Evolutionary conservation across 2,888 invertebrate genomes (phyloP).

Genomic region (Notocelia uddmanniana): DNA sequence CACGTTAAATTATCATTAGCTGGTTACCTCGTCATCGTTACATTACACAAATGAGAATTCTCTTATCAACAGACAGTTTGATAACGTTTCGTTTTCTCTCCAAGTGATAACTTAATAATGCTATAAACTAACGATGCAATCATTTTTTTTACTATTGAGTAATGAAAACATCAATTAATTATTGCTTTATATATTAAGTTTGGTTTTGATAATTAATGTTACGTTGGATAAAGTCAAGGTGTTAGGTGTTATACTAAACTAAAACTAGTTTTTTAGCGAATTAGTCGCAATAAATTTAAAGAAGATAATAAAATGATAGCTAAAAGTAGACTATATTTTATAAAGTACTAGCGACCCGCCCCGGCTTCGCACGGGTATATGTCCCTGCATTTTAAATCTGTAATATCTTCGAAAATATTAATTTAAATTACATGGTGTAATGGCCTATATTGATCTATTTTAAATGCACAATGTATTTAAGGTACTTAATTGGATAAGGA

Average conservation of each 20-base stretch:
- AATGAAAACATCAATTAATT: not conserved
- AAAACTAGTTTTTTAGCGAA: not conserved
- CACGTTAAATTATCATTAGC: constrained; percentile 26
- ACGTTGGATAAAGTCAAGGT: not conserved
- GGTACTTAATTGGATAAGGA: too few species aligned
- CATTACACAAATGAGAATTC: constrained; percentile 34
- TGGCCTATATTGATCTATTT: too few species aligned
- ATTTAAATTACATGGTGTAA: too few species aligned
- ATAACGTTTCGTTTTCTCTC: constrained; percentile 20
- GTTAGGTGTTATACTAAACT: not conserved
- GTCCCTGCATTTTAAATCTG: too few species aligned
- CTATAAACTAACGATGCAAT: not conserved
- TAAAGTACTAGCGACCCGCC: too few species aligned
- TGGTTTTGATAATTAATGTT: too few species aligned
- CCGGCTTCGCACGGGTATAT: too few species aligned
- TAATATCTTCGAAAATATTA: too few species aligned
- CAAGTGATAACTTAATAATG: not conserved
- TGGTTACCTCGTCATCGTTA: constrained; percentile 17
- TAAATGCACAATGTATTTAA: too few species aligned
- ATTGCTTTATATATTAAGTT: too few species aligned
- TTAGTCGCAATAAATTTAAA: not conserved
- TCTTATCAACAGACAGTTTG: constrained; percentile 27
- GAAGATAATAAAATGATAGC: too few species aligned
- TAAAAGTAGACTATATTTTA: too few species aligned
- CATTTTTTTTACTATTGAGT: not conserved